phyloP scores from a whole-genome alignment of 2,113 vertebrate species.

The Hippoglossus stenolepis region DNA sequence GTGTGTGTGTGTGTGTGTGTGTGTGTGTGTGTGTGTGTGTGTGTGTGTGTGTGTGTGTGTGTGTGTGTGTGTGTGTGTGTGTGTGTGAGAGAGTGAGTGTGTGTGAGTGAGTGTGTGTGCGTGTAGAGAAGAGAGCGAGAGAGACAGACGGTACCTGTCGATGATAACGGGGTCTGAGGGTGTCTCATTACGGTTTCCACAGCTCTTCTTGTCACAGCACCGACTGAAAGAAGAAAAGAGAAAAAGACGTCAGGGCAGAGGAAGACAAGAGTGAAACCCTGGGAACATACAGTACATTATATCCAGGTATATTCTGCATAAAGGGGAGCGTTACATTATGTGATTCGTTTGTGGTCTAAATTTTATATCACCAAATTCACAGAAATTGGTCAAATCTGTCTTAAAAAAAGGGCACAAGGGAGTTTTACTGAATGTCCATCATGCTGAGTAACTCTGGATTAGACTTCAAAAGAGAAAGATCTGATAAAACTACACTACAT shows the following conservation, averaged over 20 bases:
- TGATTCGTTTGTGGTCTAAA: constrained; percentile 21
- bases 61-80: background rate
- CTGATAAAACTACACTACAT: no score
- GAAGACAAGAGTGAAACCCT: constrained; percentile 12
- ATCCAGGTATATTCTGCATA: constrained; percentile 27
- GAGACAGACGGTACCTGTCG: constrained; percentile 87
- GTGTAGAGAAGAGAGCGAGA: background rate
- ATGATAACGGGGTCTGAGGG: constrained; percentile 98
- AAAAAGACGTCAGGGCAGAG: constrained; percentile 43
- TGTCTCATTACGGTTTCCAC: constrained; percentile 96
- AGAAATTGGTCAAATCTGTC: no score
- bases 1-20: constrained; percentile 11
- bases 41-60: constrained; percentile 23
- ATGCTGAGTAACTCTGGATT: no score
- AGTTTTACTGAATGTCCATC: background rate
- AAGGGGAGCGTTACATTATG: constrained; percentile 26
- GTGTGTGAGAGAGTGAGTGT: constrained; percentile 16
- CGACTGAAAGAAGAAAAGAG: constrained; percentile 81
- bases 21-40: background rate
- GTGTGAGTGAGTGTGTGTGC: constrained; percentile 19
- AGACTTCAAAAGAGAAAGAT: no score
- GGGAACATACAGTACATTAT: constrained; percentile 33
- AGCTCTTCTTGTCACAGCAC: constrained; percentile 98
- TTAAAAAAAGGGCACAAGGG: background rate
- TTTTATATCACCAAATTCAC: background rate